Evolutionary conservation across 1,140 invertebrate species (phyloP).

Genomic region (Diachasma alloeum): DNA sequence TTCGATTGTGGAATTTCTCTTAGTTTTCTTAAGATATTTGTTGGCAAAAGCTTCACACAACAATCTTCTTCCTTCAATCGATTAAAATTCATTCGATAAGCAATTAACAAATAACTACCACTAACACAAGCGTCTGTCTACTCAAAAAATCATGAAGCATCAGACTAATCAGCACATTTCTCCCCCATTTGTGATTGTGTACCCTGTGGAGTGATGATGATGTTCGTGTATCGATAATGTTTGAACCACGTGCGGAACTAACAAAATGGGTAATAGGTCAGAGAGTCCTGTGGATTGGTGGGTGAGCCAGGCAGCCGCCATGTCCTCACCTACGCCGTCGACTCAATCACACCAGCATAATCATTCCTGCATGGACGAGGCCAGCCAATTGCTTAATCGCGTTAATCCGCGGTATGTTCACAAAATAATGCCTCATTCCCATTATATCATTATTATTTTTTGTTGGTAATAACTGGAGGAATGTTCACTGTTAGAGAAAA

Average conservation of each 20-base stretch:
- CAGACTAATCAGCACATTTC: neutral
- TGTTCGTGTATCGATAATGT: neutral
- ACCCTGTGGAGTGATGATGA: neutral
- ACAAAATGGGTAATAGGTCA: constrained; percentile 56
- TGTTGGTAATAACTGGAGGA: neutral
- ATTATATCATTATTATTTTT: neutral
- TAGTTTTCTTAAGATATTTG: too few species aligned
- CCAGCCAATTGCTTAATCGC: constrained; percentile 62
- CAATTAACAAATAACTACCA: neutral
- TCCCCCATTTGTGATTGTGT: neutral
- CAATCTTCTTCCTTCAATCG: neutral
- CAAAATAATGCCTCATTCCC: neutral
- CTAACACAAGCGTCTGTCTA: neutral
- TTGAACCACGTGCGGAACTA: constrained; percentile 48
- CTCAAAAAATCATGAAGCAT: neutral
- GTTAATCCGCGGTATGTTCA: constrained; percentile 59
- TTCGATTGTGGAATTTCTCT: too few species aligned
- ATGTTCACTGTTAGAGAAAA: neutral
- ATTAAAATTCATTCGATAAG: too few species aligned
- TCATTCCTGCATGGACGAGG: constrained; percentile 62
- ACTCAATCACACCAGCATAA: constrained; percentile 57
- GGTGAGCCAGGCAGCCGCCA: constrained; percentile 62
- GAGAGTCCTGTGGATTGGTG: constrained; percentile 63
- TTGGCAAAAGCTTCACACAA: neutral
- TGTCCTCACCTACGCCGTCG: constrained; percentile 62